A percentile compares a stretch with the other conserved stretches of the same genome.
phyloP scores from a whole-genome alignment of 1,140 invertebrate genomes.

The Saccostrea cuccullata region DNA sequence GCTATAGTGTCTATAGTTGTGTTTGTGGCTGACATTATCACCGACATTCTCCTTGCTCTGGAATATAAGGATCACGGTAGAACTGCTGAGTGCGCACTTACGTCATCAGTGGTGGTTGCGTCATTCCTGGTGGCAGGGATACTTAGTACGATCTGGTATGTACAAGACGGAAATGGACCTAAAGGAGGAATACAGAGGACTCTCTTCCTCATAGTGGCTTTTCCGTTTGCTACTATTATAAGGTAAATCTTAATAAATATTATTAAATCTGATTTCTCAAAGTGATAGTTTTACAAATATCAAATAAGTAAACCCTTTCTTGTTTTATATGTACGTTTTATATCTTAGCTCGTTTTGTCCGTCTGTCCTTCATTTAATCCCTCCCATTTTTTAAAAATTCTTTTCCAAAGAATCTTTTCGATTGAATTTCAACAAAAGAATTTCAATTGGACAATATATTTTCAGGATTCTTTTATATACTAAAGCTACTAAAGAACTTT shows the following conservation, averaged over 20 bases:
- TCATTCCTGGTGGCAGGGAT: slow-evolving; percentile 64
- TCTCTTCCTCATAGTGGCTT: neutral
- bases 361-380: too few relatives aligned
- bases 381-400: too few relatives aligned
- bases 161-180: slow-evolving; percentile 54
- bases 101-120: slow-evolving; percentile 57
- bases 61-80: slow-evolving; percentile 59
- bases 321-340: too few relatives aligned
- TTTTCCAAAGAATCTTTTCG: too few relatives aligned
- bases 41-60: slow-evolving; percentile 63
- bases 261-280: too few relatives aligned
- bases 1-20: neutral
- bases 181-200: slow-evolving; percentile 56
- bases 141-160: slow-evolving; percentile 66
- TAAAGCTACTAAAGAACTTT: neutral
- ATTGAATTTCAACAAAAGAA: too few relatives aligned
- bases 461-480: too few relatives aligned
- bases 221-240: neutral
- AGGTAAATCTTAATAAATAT: neutral
- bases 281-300: too few relatives aligned
- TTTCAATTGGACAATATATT: too few relatives aligned
- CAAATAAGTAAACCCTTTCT: too few relatives aligned
- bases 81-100: slow-evolving; percentile 54
- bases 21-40: slow-evolving; percentile 59
- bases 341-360: too few relatives aligned